Evolutionary conservation across 2,797 vertebrate species (phyloP), one percentile per base, ranked within the genome.

Genomic region (Manis pentadactyla): DNA sequence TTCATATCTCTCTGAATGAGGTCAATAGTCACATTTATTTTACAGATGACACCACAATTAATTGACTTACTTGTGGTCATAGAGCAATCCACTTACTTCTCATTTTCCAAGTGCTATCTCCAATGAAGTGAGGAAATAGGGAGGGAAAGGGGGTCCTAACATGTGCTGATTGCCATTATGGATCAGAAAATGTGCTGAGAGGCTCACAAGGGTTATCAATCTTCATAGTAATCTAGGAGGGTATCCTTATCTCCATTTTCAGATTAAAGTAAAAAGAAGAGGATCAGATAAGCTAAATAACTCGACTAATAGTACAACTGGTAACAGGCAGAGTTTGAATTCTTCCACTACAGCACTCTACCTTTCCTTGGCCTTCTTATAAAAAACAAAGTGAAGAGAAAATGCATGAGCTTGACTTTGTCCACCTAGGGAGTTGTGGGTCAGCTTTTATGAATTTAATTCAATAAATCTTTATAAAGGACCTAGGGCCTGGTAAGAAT

Each of bases 21-120:
- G 96, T 92, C 96, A 93, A 74, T 66, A 79, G 95, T 75, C 74
- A 93, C 83, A 96, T 88, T 95, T 95, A 96, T 97, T 95, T 95
- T 93, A 91, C 46, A 92, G 78, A 91, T 93, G 91, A 93, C 85
- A 96, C 78, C 53, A 31, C 82, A 71, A 86, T 79, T 95, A 95
- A 94, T 79, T 88, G 68, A 92, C 73, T 96, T 63, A 46, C 23
- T 66, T 78, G 46, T 49, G 92, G 84, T 93, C 87, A 83, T 19
- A 71, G 57, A 96, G 64, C 23, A 95, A 95, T 39, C 27, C 39
- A 96, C 53, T 85, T 91, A 37, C 55, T 96, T 93, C 78, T 71
- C 57, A 19, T 88, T 90, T 94, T 64, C 57, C 92, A 93, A 93
- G 87, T 84, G 55, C 39, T 69, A 77, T 69, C 97, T 82, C 73